Evolutionary conservation across 2,797 vertebrate genomes (phyloP), one percentile per base, ranked within the genome.

Genomic region (Champsocephalus esox): DNA sequence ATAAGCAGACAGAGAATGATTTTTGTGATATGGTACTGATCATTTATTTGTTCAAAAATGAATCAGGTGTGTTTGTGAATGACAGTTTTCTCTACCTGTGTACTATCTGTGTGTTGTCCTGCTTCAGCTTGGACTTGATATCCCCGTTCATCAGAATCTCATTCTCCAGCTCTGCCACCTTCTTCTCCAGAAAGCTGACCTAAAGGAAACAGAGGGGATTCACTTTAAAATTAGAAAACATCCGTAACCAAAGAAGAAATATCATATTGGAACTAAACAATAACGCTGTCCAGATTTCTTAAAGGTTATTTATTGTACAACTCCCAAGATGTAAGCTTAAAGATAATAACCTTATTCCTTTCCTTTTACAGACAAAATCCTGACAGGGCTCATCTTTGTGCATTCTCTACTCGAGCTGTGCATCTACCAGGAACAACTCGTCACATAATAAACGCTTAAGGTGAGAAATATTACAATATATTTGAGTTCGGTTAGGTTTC

Each of bases 51-150:
- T 63, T 28, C 10, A 10, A 13, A 16, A 52, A 32, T 19, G 46
- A 11, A 17, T 28, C 50, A 28, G 28, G 12, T 52, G n/a, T 55
- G 51, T 69, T 62, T 56, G 45, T 49, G 28, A 28, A 28, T 5
- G 28, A 28, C 28, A 28, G 55, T 56, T 65, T 51, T 14, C 64
- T 45, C 28, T 92, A 99, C 98, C 98, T 97, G 95, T 98, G 98
- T 4, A 99, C 98, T 12, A 99, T 93, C 38, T 99, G 98, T 0
- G 95, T 98, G 86, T 99, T 99, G 74, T 99, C 97, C 81, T 98
- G 97, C 84, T 97, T 99, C 81, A 99, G 92, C 90, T 95, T 99
- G 88, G 96, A 97, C 89, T 99, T 98, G 70, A 98, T 83, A 77
- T 99, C 98, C 21, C 96, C 94, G 0, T 94, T 98, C 66, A 96